These are phyloP conservation scores for Anastrepha ludens DNA, from an alignment of 1,140 invertebrate species.

Conservation along the genomic window DNA sequence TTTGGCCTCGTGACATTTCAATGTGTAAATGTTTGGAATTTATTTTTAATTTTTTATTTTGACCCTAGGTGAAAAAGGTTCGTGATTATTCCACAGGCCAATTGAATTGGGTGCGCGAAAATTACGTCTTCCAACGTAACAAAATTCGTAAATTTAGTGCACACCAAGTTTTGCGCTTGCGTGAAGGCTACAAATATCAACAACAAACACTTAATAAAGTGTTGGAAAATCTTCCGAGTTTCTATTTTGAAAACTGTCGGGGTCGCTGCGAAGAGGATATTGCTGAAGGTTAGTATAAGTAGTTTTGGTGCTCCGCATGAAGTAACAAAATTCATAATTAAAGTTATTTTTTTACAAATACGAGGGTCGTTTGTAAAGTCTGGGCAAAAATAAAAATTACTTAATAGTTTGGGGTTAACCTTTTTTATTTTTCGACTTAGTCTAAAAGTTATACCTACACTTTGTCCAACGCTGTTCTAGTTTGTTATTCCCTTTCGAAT, in stretches of 20 bases:
- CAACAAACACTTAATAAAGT: conserved; percentile 96
- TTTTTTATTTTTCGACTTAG: too few species aligned
- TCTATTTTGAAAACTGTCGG: conserved; percentile 94
- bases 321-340: not conserved
- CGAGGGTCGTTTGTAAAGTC: too few species aligned
- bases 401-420: too few species aligned
- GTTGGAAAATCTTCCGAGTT: conserved; percentile 92
- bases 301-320: not conserved
- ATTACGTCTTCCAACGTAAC: conserved; percentile 95
- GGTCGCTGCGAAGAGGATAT: conserved; percentile 85
- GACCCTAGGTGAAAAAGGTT: conserved; percentile 84
- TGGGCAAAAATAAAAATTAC: too few species aligned
- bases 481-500: too few species aligned
- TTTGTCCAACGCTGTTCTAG: too few species aligned
- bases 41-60: conserved; percentile 12
- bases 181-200: conserved; percentile 96
- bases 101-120: conserved; percentile 93
- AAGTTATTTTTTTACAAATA: too few species aligned
- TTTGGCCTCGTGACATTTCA: conserved; percentile 67
- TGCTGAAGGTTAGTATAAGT: conserved; percentile 74
- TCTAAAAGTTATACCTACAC: too few species aligned
- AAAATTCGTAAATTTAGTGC: conserved; percentile 95
- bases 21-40: not conserved
- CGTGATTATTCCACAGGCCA: conserved; percentile 91
- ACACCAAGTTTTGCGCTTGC: conserved; percentile 89